Conservation (phyloP, 1,140 invertebrate genomes). For the Sinella curviseta region DNA sequence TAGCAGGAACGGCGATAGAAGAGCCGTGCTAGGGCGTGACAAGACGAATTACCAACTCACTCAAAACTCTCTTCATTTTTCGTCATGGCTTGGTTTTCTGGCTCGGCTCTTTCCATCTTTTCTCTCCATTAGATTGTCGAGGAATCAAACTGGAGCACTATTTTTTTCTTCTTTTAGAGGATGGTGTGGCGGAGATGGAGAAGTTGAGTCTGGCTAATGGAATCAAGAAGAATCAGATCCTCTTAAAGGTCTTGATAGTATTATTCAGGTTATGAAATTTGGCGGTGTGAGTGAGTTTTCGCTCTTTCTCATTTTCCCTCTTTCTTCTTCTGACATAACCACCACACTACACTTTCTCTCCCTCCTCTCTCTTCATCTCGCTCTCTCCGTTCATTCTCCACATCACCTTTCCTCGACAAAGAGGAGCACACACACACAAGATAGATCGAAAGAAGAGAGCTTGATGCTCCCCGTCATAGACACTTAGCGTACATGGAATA, state of each 20-base stretch:
- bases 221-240: conserved; percentile 14
- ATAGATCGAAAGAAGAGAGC: too few species aligned
- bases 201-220: conserved; percentile 6
- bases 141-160: conserved; percentile 13
- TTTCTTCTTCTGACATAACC: too few species aligned
- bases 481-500: too few species aligned
- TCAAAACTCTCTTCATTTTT: not conserved
- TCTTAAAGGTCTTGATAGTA: not conserved
- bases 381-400: too few species aligned
- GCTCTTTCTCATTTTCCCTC: not conserved
- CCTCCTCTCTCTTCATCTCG: too few species aligned
- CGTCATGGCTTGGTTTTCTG: too few species aligned
- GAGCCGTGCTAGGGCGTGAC: conserved; percentile 9
- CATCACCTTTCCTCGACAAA: too few species aligned
- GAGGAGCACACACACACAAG: too few species aligned
- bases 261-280: conserved; percentile 2
- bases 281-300: not conserved
- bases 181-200: not conserved
- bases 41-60: conserved; percentile 14
- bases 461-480: too few species aligned
- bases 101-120: too few species aligned
- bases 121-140: not conserved
- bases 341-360: not conserved
- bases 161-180: too few species aligned
- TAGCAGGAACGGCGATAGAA: not conserved